Conservation (phyloP, 2,888 invertebrate genomes). For the Synanthedon tipuliformis region DNA sequence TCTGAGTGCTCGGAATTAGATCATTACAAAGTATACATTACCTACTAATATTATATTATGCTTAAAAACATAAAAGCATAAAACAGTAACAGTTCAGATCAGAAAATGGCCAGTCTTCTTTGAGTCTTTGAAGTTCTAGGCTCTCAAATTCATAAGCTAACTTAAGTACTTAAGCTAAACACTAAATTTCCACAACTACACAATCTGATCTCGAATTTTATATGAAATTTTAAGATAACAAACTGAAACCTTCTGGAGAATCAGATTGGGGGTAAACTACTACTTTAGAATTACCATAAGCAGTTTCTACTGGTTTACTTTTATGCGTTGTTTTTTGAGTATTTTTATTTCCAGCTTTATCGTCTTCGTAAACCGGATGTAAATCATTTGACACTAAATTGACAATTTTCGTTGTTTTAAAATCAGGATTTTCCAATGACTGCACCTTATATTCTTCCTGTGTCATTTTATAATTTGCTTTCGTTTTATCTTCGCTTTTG, state of each 20-base stretch:
- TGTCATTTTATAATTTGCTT: not conserved
- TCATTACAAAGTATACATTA: too few species aligned
- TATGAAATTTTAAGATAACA: not conserved
- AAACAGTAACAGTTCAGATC: too few species aligned
- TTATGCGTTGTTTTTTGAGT: not conserved
- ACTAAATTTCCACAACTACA: too few species aligned
- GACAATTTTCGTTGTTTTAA: slow-evolving; percentile 34
- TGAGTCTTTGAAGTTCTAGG: too few species aligned
- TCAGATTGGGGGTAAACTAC: slow-evolving; percentile 4
- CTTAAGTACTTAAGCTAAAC: too few species aligned
- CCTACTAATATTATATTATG: too few species aligned
- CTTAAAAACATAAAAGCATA: too few species aligned
- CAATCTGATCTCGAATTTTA: too few species aligned
- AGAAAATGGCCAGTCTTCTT: too few species aligned
- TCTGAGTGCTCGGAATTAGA: too few species aligned
- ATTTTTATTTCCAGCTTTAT: not conserved
- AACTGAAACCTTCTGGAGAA: slow-evolving; percentile 1
- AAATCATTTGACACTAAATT: slow-evolving; percentile 4
- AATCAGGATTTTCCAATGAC: slow-evolving; percentile 34
- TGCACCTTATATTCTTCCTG: slow-evolving; percentile 13
- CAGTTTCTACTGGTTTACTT: slow-evolving; percentile 29
- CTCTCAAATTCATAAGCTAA: too few species aligned
- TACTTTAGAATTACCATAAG: slow-evolving; percentile 45
- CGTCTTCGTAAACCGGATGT: not conserved
- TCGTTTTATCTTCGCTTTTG: too few species aligned